phyloP scores from a whole-genome alignment of 2,888 invertebrate species.

The Cheilosia grossa region DNA sequence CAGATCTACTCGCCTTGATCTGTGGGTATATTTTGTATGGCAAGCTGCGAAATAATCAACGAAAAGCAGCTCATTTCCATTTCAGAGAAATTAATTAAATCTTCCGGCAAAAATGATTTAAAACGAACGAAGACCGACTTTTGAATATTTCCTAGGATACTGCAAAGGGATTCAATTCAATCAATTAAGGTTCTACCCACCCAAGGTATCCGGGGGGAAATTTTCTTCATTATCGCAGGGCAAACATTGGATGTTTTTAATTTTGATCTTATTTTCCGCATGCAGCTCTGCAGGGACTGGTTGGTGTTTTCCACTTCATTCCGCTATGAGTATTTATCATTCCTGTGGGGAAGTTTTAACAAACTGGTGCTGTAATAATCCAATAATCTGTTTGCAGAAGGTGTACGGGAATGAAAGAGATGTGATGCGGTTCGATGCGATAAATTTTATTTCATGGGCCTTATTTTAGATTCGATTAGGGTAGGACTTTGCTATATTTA shows the following conservation, averaged over 20 bases:
- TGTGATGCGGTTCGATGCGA: background rate
- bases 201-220: constrained; percentile 1
- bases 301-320: background rate
- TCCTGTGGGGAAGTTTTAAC: background rate
- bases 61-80: constrained; percentile 33
- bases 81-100: constrained; percentile 37
- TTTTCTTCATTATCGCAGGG: constrained; percentile 51
- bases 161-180: constrained; percentile 6
- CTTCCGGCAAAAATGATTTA: background rate
- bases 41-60: background rate
- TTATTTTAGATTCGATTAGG: constrained; percentile 20
- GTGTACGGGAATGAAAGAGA: background rate
- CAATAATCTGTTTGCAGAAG: background rate
- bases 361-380: constrained; percentile 9
- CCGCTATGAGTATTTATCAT: background rate
- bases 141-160: constrained; percentile 1
- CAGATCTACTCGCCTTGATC: background rate
- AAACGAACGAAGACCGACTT: constrained; percentile 4
- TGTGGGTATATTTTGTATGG: background rate
- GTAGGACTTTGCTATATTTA: constrained; percentile 19
- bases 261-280: constrained; percentile 7
- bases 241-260: constrained; percentile 42
- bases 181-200: background rate
- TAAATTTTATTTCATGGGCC: constrained; percentile 31
- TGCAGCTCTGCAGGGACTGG: background rate